phyloP scores from a whole-genome alignment of 2,888 invertebrate species.

The Acronicta leporina region DNA sequence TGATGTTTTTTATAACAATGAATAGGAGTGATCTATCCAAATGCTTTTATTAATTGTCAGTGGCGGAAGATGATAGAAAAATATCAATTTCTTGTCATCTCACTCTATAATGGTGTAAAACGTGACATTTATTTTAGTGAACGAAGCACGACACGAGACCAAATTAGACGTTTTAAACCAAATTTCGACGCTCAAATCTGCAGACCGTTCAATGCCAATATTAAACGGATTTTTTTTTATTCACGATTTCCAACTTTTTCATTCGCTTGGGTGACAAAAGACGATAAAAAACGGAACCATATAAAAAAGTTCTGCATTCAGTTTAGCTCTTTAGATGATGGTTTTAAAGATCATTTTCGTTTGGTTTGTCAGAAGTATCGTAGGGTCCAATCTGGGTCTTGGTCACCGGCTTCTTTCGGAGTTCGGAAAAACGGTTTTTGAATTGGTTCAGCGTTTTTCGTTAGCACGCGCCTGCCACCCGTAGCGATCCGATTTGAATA shows the following conservation, averaged over 20 bases:
- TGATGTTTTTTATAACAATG: constrained; percentile 36
- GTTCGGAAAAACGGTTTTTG: constrained; percentile 71
- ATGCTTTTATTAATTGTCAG: constrained; percentile 49
- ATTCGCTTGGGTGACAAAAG: constrained; percentile 83
- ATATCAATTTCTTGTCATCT: constrained; percentile 60
- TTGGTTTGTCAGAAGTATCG: constrained; percentile 39
- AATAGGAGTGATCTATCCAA: constrained; percentile 52
- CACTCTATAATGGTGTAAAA: constrained; percentile 54
- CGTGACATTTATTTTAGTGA: constrained; percentile 70
- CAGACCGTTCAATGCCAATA: constrained; percentile 84
- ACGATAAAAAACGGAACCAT: constrained; percentile 67
- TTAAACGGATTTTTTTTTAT: constrained; percentile 82
- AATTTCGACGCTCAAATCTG: constrained; percentile 81
- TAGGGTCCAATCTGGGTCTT: constrained; percentile 75
- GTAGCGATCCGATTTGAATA: constrained; percentile 70
- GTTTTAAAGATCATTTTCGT: constrained; percentile 63
- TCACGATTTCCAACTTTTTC: constrained; percentile 87
- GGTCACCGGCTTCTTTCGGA: constrained; percentile 77
- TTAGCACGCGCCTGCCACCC: constrained; percentile 73
- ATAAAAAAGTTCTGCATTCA: constrained; percentile 47
- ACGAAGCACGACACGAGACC: constrained; percentile 61
- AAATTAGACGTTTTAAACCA: constrained; percentile 70
- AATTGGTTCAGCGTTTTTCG: constrained; percentile 72
- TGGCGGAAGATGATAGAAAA: constrained; percentile 52
- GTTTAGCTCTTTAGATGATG: constrained; percentile 55